Evolutionary conservation across 2,113 vertebrate species (phyloP).

Genomic region (rabbit (Oryctolagus cuniculus)): DNA sequence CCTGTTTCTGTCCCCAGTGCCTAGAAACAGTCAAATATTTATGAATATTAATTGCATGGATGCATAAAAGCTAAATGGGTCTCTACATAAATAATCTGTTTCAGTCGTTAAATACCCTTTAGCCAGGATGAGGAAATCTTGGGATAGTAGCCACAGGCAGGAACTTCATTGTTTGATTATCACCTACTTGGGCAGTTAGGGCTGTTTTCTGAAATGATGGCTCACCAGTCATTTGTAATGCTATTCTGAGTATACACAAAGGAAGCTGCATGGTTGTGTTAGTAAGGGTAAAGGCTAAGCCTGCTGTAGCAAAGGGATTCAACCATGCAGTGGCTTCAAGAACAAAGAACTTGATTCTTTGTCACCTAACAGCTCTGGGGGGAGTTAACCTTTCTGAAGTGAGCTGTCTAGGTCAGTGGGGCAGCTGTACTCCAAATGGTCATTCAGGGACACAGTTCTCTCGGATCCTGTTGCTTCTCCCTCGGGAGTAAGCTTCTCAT

Average conservation of each 20-base stretch:
- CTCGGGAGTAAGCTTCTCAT: constrained; percentile 36
- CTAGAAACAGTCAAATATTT: constrained; percentile 25
- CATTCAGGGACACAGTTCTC: constrained; percentile 58
- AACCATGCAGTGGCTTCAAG: constrained; percentile 16
- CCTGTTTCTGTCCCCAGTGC: neutral
- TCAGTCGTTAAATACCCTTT: constrained; percentile 52
- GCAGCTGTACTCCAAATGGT: constrained; percentile 57
- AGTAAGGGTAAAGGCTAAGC: constrained; percentile 62
- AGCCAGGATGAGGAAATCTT: constrained; percentile 2
- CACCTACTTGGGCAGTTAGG: constrained; percentile 29
- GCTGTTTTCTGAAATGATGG: constrained; percentile 51
- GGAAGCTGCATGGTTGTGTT: constrained; percentile 24
- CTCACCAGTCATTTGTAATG: constrained; percentile 46
- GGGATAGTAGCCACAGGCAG: neutral
- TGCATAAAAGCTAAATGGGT: constrained; percentile 12
- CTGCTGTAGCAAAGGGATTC: constrained; percentile 55
- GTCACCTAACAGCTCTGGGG: constrained; percentile 47
- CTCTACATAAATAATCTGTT: constrained; percentile 18
- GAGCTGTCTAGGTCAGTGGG: constrained; percentile 67
- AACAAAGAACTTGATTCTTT: constrained; percentile 66
- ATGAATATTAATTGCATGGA: constrained; percentile 7
- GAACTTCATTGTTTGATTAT: constrained; percentile 66
- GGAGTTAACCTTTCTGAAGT: constrained; percentile 57
- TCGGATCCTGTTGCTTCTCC: constrained; percentile 47
- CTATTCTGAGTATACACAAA: constrained; percentile 59